Base-by-base conservation (phyloP, 2,113 vertebrate species). In the Centropristis striata region DNA sequence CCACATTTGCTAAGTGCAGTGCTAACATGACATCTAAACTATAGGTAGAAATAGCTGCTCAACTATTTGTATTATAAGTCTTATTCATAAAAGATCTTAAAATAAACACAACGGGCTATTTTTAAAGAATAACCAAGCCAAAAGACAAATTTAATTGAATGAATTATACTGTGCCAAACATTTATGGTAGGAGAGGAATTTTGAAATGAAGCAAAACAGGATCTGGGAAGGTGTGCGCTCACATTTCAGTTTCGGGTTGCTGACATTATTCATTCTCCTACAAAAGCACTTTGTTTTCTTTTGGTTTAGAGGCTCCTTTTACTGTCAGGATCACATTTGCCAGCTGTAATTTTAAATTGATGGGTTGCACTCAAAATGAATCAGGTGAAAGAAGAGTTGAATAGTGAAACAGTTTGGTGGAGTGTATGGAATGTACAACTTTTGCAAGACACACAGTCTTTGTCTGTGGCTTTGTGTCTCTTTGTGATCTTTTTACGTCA, bases 201-300 rank as follows among this genome's bases (percentile, higher is more conserved):
- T 53, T 28, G 73, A 73, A 80, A 87, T 81, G 61, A 80, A 77
- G 81, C 5, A 36, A 11, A 79, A 80, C 84, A 39, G 65, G 75
- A 83, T 63, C 55, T 18, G 64, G 2, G 1, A 44, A 50, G 64
- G 59, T 15, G 7, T 55, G 67, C 0, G 3, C 14, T 37, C 14
- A 53, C 3, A 7, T 66, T 46, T n/a, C 16, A 18, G 78, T 81
- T 85, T 81, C 18, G 5, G 50, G 8, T 57, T 14, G 8, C 1
- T 27, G 42, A 51, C 21, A 16, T 9, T 4, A 16, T 71, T 41
- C 16, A 3, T 47, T 75, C 25, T 54, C 15, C 8, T 7, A 36
- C 10, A 18, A n/a, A 28, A 16, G 3, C 1, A 25, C 8, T 2
- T 23, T 47, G 5, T 60, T 42, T n/a, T 15, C 20, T 77, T 16